Evolutionary conservation across 2,113 vertebrate genomes (phyloP).

Genomic region (Rhinogobius similis): DNA sequence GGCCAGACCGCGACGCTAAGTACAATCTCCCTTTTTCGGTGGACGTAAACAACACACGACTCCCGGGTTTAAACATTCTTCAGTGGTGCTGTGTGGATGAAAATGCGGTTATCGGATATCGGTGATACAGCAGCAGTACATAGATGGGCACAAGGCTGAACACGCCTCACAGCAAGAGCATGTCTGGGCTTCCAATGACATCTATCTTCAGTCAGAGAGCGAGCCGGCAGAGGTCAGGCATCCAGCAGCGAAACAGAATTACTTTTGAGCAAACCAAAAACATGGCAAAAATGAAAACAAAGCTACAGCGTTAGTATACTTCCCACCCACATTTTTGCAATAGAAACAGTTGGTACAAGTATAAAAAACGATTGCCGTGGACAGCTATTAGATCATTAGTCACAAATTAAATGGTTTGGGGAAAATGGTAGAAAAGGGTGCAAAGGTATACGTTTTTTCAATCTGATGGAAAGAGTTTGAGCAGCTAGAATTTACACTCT

Average conservation of each 20-base stretch:
- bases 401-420: too few relatives aligned
- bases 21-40: neutral
- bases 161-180: slow-evolving; percentile 6
- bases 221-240: neutral
- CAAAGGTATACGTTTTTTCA: too few relatives aligned
- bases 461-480: too few relatives aligned
- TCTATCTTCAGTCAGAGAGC: neutral
- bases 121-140: neutral
- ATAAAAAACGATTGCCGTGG: too few relatives aligned
- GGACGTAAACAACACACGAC: neutral
- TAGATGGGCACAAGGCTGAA: neutral
- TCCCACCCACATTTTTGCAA: neutral
- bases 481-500: too few relatives aligned
- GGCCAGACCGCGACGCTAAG: neutral
- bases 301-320: too few relatives aligned
- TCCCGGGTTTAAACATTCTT: neutral
- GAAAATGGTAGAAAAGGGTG: too few relatives aligned
- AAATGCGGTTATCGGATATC: neutral
- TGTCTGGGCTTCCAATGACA: slow-evolving; percentile 1
- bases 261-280: neutral
- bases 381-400: too few relatives aligned
- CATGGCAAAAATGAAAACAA: neutral
- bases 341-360: too few relatives aligned
- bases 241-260: neutral
- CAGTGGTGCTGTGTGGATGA: neutral